Evolutionary conservation across 1,140 invertebrate genomes (phyloP), one percentile per base, ranked within the genome.

Genomic region (Caenorhabditis remanei): DNA sequence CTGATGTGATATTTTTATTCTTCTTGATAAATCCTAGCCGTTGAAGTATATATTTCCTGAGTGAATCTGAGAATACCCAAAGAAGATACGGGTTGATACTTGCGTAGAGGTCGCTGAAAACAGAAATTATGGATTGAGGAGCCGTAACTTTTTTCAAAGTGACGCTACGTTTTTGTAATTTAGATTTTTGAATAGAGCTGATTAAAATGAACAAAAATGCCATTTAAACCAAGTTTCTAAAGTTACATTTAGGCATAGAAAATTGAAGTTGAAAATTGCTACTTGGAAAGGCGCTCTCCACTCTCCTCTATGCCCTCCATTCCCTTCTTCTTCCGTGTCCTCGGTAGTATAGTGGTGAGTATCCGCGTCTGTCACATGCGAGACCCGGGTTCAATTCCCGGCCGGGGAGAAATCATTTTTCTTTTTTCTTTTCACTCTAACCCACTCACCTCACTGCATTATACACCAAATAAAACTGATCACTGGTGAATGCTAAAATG

Each of bases 361-460:
- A 90, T 90, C 89, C 89, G 87, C 89, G 89, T 83, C 89, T 90
- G 89, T 90, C 89, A 90, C 89, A 84, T 89, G 89, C 82, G 89
- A 90, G 89, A 90, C 89, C 89, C 89, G 89, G 89, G 89, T 90
- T 90, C 90, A 89, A 90, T 90, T 90, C 89, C 89, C 89, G 88
- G 89, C 89, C 89, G 89, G 88, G 89, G 89, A 90, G 89, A 86
- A 86, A 8, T 14, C 21, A 53, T 79, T 79, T 79, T 79, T 6
- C 24, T 40, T 11, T 63, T 63, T 63, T 63, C 50, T 53, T 6
- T 53, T 53, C 9, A 8, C 0, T 41, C 16, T 48, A 6, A 5
- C 19, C 24, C 6, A 1, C 67, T 79, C 19, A 75, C 85, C 85
- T 85, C 19, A 85, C 63, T 32, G 85, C 85, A 65, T 58, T 85